A percentile compares a stretch with the other conserved stretches of the same genome.
phyloP scores from a whole-genome alignment of 2,888 invertebrate species.

The Muscina levida region DNA sequence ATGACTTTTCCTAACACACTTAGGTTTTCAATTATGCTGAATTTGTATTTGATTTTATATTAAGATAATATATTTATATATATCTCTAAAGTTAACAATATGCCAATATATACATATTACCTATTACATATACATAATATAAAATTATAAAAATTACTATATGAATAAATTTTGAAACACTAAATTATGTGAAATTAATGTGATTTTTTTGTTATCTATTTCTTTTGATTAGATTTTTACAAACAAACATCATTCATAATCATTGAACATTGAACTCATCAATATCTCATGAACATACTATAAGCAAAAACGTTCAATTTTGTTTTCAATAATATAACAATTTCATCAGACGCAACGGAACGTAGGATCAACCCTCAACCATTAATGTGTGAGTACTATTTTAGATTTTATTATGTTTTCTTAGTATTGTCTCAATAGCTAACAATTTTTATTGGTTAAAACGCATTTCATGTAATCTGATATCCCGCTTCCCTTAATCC shows the following conservation, averaged over 20 bases:
- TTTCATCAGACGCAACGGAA: slow-evolving; percentile 12
- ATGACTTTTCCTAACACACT: too few species aligned
- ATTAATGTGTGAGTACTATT: background rate
- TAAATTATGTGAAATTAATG: background rate
- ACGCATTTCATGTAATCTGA: too few species aligned
- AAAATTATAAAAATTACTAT: background rate
- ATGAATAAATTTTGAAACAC: background rate
- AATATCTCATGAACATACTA: slow-evolving; percentile 5
- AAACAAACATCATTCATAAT: too few species aligned
- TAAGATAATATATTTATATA: background rate
- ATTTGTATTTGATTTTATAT: slow-evolving; percentile 7
- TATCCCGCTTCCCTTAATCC: too few species aligned
- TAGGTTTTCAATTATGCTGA: slow-evolving; percentile 3
- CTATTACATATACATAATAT: background rate
- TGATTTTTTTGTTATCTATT: background rate
- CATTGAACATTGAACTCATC: slow-evolving; percentile 1
- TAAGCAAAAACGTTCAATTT: slow-evolving; percentile 10
- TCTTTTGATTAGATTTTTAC: too few species aligned
- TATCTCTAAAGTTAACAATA: slow-evolving; percentile 34
- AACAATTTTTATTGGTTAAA: too few species aligned
- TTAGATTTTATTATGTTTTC: too few species aligned
- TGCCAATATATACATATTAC: slow-evolving; percentile 18
- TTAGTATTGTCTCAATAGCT: too few species aligned
- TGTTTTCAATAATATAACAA: slow-evolving; percentile 22
- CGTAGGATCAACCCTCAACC: background rate